Evolutionary conservation across 2,113 vertebrate genomes (phyloP).

Genomic region (Gallinago media): DNA sequence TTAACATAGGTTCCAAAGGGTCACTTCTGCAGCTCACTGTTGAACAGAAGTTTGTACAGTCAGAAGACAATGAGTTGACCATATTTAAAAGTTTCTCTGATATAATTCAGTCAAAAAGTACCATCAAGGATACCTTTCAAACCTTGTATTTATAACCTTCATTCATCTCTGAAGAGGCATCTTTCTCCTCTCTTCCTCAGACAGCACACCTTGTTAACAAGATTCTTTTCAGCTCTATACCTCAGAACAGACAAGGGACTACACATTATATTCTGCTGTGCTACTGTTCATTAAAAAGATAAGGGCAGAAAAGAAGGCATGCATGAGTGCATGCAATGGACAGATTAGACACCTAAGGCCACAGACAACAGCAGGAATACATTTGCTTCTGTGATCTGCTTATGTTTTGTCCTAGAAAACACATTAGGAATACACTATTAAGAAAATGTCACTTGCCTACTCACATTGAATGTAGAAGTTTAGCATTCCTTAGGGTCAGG

Average conservation of each 20-base stretch:
- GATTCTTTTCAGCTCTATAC: not conserved
- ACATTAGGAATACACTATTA: not conserved
- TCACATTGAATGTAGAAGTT: not conserved
- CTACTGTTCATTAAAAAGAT: not conserved
- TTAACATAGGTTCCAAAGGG: not conserved
- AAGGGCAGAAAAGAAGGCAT: not conserved
- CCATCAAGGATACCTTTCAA: not conserved
- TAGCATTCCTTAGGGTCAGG: not conserved
- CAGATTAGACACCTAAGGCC: not conserved
- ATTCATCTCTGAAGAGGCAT: not conserved
- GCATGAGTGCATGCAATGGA: not conserved
- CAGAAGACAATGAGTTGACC: not conserved
- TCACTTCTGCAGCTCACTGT: not conserved
- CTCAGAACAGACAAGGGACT: not conserved
- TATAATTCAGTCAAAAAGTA: not conserved
- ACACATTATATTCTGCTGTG: not conserved
- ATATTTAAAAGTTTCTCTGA: not conserved
- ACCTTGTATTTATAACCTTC: not conserved
- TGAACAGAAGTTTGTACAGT: not conserved
- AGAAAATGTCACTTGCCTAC: not conserved
- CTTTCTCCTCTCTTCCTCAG: not conserved
- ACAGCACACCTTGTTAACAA: not conserved
- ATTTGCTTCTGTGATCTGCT: not conserved
- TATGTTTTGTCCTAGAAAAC: not conserved
- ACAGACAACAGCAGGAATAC: not conserved